Base-by-base conservation (phyloP, 2,113 vertebrate genomes). In the Struthio camelus region DNA sequence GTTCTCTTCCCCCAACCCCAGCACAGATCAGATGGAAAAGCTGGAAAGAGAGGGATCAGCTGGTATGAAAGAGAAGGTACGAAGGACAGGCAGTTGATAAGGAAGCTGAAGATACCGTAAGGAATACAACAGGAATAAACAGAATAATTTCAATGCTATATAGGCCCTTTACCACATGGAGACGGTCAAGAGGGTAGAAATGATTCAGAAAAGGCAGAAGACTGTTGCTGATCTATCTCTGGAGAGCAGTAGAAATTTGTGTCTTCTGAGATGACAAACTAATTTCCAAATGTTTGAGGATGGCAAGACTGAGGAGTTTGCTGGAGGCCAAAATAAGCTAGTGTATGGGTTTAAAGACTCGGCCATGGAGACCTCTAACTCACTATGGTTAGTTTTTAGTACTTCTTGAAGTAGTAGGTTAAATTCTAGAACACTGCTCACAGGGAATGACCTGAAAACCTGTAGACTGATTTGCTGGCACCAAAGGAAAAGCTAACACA, bases 181-280 rank as follows among this genome's bases (percentile, higher is more conserved):
- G 11, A 5, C 22, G 92, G 90, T 66, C 71, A 85, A 48, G 90
- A 65, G 82, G 82, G 53, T 23, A 58, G 38, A 2, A 53, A 40
- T 4, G 48, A 53, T 34, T 24, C 67, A 85, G 88, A 62, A 65
- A 77, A 94, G 82, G 92, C 90, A 93, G 30, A 48, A 83, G 36
- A 50, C 50, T 84, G 24, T 67, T 92, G 44, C 3, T 54, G 44
- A 58, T 70, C 17, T 78, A 40, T 25, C 93, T 53, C 84, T 62
- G 64, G 96, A 85, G 90, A 89, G 22, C 5, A 23, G 19, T 30
- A 78, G 71, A 14, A 27, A 1, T 62, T 61, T 76, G 72, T 81
- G 77, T 76, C 66, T 94, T 80, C 76, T 54, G 69, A 80, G 72
- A 80, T 4, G 20, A 54, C 44, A 66, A 62, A 90, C 86, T 16